A percentile compares a stretch with the other conserved stretches of the same genome.
phyloP scores from a whole-genome alignment of 2,888 invertebrate genomes.

The Hyposoter didymator region DNA sequence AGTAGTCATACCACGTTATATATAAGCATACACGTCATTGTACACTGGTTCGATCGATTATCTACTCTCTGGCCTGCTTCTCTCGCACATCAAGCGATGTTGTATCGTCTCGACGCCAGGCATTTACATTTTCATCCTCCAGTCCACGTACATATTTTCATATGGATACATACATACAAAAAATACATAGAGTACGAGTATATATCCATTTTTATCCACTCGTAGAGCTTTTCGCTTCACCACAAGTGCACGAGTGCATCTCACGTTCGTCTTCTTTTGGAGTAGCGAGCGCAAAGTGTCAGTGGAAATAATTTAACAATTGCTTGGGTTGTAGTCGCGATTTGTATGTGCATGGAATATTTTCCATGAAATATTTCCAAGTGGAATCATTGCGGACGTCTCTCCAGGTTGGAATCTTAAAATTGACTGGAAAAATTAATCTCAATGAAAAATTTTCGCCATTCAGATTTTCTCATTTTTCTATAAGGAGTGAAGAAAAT shows the following conservation, averaged over 20 bases:
- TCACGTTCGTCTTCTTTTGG: constrained; percentile 57
- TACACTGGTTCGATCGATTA: constrained; percentile 63
- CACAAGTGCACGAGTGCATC: constrained; percentile 38
- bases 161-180: not conserved
- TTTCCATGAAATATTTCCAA: constrained; percentile 2
- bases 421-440: not conserved
- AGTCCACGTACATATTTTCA: not conserved
- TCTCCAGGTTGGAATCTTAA: not conserved
- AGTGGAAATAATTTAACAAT: constrained; percentile 38
- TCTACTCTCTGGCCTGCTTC: constrained; percentile 49
- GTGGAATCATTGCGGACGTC: not conserved
- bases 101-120: constrained; percentile 14
- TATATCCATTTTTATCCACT: constrained; percentile 2
- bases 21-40: constrained; percentile 44
- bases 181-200: not conserved
- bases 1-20: constrained; percentile 9
- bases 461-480: not conserved
- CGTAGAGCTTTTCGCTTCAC: constrained; percentile 49
- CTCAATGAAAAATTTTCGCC: not conserved
- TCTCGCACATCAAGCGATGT: constrained; percentile 26
- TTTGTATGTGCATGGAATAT: constrained; percentile 2
- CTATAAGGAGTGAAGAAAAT: not conserved
- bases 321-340: not conserved
- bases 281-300: constrained; percentile 4
- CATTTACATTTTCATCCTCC: constrained; percentile 9